Conservation (phyloP, 2,888 invertebrate species). For the Saturnia pavonia region DNA sequence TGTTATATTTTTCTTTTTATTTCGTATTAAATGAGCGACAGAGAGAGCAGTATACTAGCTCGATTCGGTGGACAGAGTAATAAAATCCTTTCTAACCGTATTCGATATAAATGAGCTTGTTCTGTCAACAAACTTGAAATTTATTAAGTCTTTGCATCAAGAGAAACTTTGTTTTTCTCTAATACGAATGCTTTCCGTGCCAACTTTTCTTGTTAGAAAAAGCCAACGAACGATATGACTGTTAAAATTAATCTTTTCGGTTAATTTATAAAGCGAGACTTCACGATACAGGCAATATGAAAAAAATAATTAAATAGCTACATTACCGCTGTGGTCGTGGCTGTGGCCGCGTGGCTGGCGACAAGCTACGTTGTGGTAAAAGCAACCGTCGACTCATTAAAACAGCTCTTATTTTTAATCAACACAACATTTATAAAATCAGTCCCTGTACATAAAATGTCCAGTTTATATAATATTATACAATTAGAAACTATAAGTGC, state of each 20-base stretch:
- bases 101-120: neutral
- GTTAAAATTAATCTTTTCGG: neutral
- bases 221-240: neutral
- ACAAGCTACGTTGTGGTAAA: neutral
- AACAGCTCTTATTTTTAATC: slow-evolving; percentile 17
- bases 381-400: slow-evolving; percentile 19
- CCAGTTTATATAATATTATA: slow-evolving; percentile 55
- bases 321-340: neutral
- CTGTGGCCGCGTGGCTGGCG: neutral
- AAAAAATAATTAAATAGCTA: neutral
- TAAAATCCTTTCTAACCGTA: neutral
- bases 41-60: neutral
- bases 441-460: slow-evolving; percentile 49
- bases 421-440: slow-evolving; percentile 24
- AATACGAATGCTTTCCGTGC: neutral
- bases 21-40: neutral
- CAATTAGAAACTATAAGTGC: slow-evolving; percentile 35
- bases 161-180: neutral
- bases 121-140: neutral
- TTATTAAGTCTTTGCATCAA: neutral
- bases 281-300: neutral
- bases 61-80: neutral
- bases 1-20: neutral
- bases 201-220: neutral
- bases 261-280: neutral